Evolutionary conservation across 2,888 invertebrate genomes (phyloP), one percentile per base, ranked within the genome.

Genomic region (Nysson spinosus): DNA sequence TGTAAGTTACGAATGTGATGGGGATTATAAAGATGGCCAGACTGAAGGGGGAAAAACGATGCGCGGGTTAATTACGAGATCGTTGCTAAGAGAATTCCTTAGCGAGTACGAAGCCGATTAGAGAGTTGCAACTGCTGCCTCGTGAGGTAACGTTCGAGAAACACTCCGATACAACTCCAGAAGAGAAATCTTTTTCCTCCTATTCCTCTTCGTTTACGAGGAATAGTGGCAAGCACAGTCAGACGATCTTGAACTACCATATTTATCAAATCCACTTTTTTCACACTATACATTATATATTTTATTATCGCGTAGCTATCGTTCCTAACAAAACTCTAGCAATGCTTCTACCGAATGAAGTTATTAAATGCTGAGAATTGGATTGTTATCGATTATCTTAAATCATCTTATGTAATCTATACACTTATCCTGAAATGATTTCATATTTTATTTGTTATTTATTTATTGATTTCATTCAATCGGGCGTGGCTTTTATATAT

Each of bases 181-280:
- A 60, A 35, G 70, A 74, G 68, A 73, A 73, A 71, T 69, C 63
- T 61, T 63, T 57, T 62, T 58, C 52, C 46, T 44, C 17, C 46
- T 60, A 34, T 57, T 57, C 37, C 22, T 30, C 34, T 35, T 51
- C 39, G 34, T 19, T 34, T 52, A 16, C 22, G 50, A 28, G 51
- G 47, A 54, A 47, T 47, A 52, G 46, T 42, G 39, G 32, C 62
- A 16, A 35, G 37, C 46, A 44, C 52, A n/a, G 47, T 19, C 12
- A 42, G 39, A 50, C 35, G 39, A 37, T 61, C 56, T 56, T 7
- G 42, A 51, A 46, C 55, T 55, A 35, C 11, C 22, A 24, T 26
- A 55, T 40, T 50, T 40, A 28, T 50, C 62, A 55, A 14, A 28
- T 50, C n/a, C n/a, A n/a, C n/a, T n/a, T n/a, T n/a, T n/a, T n/a